These are phyloP conservation scores for Diarsia rubi DNA, from an alignment of 2,888 invertebrate genomes.

Conservation along the genomic window DNA sequence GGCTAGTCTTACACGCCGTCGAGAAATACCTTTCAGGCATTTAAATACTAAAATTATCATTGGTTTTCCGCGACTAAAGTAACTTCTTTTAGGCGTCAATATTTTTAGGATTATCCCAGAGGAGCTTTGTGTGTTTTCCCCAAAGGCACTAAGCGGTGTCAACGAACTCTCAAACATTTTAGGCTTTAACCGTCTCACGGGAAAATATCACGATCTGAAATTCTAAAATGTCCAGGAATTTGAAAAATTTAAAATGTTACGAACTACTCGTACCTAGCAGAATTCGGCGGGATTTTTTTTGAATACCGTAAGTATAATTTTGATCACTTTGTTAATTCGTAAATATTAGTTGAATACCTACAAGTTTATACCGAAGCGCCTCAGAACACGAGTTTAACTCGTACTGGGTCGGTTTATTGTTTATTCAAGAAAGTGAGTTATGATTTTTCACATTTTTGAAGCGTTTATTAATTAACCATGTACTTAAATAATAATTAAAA, in stretches of 20 bases:
- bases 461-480: too few relatives aligned
- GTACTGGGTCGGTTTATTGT: neutral
- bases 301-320: too few relatives aligned
- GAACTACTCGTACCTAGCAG: constrained; percentile 1
- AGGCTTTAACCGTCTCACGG: constrained; percentile 31
- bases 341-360: too few relatives aligned
- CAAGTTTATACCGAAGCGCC: too few relatives aligned
- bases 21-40: too few relatives aligned
- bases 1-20: too few relatives aligned
- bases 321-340: too few relatives aligned
- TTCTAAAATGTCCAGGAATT: constrained; percentile 46
- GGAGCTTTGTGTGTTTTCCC: constrained; percentile 7
- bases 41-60: neutral
- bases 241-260: constrained; percentile 35
- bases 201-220: constrained; percentile 20
- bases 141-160: constrained; percentile 22
- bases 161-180: constrained; percentile 30
- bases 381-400: too few relatives aligned
- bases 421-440: neutral
- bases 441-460: neutral
- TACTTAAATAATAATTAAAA: too few relatives aligned
- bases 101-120: neutral
- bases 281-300: neutral
- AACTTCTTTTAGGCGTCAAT: neutral
- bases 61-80: neutral